Conservation (phyloP, 2,113 vertebrate genomes). For the Gallinago paraguaiae region DNA sequence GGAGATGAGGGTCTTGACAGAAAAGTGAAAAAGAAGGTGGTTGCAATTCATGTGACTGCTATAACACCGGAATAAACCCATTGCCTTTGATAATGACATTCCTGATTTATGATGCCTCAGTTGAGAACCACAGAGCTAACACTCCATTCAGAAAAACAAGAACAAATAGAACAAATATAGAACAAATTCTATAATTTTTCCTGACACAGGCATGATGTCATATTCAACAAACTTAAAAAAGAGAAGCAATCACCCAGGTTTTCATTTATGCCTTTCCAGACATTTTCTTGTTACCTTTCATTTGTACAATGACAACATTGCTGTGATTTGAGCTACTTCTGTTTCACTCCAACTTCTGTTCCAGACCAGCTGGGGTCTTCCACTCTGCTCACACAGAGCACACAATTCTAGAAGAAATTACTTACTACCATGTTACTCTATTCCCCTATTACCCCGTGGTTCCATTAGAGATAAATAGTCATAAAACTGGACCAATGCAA, state of each 20-base stretch:
- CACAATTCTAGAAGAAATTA: background rate
- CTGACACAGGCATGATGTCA: background rate
- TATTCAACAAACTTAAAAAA: background rate
- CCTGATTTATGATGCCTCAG: background rate
- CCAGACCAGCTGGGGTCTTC: background rate
- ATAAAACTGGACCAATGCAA: background rate
- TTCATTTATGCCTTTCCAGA: background rate
- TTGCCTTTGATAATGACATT: background rate
- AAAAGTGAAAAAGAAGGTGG: background rate
- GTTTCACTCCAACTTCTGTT: background rate
- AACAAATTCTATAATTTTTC: background rate
- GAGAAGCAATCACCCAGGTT: background rate
- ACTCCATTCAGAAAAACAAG: background rate
- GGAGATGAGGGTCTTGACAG: background rate
- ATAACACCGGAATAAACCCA: background rate
- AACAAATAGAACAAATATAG: no score
- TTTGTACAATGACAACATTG: background rate
- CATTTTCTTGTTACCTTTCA: background rate
- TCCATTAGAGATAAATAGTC: background rate
- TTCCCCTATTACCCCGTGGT: background rate
- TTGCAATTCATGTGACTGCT: background rate
- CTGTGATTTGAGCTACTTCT: background rate
- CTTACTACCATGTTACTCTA: background rate
- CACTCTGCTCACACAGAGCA: background rate
- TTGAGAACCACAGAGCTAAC: background rate